Base-by-base conservation (phyloP, 2,888 invertebrate genomes). In the Amiota communis region DNA sequence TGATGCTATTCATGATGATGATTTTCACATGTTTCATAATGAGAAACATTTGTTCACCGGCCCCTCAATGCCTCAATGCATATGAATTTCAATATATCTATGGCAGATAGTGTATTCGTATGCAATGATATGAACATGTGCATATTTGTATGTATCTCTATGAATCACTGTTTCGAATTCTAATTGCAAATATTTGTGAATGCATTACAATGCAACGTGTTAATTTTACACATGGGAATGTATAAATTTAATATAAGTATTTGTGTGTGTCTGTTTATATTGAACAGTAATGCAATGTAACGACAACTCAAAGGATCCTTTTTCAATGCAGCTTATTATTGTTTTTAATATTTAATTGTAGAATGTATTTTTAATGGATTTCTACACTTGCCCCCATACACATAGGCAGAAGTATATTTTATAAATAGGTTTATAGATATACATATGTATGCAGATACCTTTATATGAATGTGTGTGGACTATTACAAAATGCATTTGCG, bases 141-240 rank as follows among this genome's bases (percentile, higher is more conserved):
- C 36, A 36, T 36, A 36, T 4, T 2, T 57, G 17, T 57, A 15
- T n/a, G n/a, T n/a, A n/a, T n/a, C n/a, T 57, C 10, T 57, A 15
- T 17, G 57, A 20, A 57, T 57, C 17, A 13, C 53, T 13, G 20
- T 47, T 48, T 65, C 20, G 65, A 47, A 68, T 53, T 68, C 53
- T 68, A 68, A 68, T 68, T 68, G 67, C 67, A 51, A 68, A 68
- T 48, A 68, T 68, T 68, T 68, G 53, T 68, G 47, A 51, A 53
- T 68, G 47, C 23, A 53, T 68, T 68, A 23, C 53, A 53, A 11
- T 23, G 20, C 36, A 53, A 68, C 53, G 67, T 68, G 67, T 68
- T 68, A 68, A 68, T 68, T 68, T 68, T 68, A 15, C 67, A 68
- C 53, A 53, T 53, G 67, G 67, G 67, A 20, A 36, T 68, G 46